phyloP scores from a whole-genome alignment of 2,797 vertebrate species.

The Aselliscus stoliczkanus region DNA sequence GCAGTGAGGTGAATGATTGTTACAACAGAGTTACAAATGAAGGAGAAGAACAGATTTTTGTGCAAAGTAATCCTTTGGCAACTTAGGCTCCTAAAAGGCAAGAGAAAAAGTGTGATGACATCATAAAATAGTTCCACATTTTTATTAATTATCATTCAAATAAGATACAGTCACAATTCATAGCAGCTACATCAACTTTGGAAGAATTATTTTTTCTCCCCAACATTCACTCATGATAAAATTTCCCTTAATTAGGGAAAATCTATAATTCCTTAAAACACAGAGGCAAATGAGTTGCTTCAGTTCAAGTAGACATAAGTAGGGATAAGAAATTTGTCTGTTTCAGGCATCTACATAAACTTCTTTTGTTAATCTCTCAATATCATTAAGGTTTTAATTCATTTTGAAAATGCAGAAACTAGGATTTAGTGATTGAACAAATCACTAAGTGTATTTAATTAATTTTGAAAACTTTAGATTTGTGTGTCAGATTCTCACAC shows the following conservation, averaged over 20 bases:
- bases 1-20: constrained; percentile 93
- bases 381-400: neutral
- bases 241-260: neutral
- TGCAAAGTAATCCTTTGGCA: constrained; percentile 98
- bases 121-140: neutral
- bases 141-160: neutral
- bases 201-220: neutral
- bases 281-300: neutral
- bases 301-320: neutral
- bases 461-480: neutral
- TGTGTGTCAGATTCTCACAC: neutral
- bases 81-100: constrained; percentile 91
- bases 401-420: neutral
- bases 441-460: neutral
- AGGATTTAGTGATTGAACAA: neutral
- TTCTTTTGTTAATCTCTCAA: neutral
- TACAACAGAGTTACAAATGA: constrained; percentile 94
- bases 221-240: neutral
- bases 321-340: neutral
- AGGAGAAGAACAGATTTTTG: constrained; percentile 98
- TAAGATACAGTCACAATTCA: neutral
- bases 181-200: neutral
- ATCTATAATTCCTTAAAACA: neutral
- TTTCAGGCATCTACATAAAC: neutral
- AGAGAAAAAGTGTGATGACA: constrained; percentile 55